Evolutionary conservation across 2,113 vertebrate genomes (phyloP).

Genomic region (Cyphomyrus discorhynchus): DNA sequence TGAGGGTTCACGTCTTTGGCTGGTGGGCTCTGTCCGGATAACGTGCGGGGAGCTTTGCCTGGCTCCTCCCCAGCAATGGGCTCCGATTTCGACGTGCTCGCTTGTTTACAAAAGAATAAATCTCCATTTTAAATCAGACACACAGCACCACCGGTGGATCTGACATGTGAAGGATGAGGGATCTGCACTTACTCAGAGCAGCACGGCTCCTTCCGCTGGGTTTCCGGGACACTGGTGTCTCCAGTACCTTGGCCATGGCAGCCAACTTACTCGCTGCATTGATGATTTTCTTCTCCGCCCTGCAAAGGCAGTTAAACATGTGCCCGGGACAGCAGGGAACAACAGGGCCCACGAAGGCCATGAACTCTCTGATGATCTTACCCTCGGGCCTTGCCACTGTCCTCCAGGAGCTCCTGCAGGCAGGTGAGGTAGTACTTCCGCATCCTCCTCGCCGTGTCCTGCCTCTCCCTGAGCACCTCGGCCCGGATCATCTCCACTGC

Average conservation of each 20-base stretch:
- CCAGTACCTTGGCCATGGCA: conserved; percentile 83
- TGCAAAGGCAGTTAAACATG: conserved; percentile 40
- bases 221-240: conserved; percentile 65
- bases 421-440: conserved; percentile 83
- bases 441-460: conserved; percentile 83
- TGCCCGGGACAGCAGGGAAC: background rate
- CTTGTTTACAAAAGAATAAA: conserved; percentile 17
- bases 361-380: conserved; percentile 32
- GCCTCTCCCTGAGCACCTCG: conserved; percentile 78
- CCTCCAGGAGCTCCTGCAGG: conserved; percentile 83
- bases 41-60: background rate
- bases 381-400: conserved; percentile 72
- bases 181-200: conserved; percentile 41
- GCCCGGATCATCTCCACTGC: conserved; percentile 77
- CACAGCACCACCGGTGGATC: background rate
- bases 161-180: background rate
- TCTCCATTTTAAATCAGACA: background rate
- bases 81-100: conserved; percentile 26
- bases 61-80: conserved; percentile 16
- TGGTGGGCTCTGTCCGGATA: conserved; percentile 27
- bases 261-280: conserved; percentile 85
- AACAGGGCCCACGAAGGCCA: background rate
- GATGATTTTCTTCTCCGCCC: conserved; percentile 92
- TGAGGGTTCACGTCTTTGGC: conserved; percentile 9
- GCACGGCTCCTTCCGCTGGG: conserved; percentile 46